Evolutionary conservation across 2,888 invertebrate genomes (phyloP).

Genomic region (Andrena camellia): DNA sequence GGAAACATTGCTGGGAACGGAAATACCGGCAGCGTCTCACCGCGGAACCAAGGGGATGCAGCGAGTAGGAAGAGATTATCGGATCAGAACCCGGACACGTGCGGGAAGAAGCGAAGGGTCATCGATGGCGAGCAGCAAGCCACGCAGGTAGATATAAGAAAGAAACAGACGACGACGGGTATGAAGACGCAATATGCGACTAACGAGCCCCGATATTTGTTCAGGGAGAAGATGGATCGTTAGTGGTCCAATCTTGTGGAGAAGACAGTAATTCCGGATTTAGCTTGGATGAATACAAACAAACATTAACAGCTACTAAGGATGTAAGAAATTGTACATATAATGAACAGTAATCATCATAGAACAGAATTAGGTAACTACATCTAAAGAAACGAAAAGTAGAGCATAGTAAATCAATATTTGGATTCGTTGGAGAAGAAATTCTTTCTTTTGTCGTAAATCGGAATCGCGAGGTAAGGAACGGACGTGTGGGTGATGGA

Average conservation of each 20-base stretch:
- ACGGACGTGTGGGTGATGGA: neutral
- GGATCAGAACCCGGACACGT: slow-evolving; percentile 72
- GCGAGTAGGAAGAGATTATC: slow-evolving; percentile 74
- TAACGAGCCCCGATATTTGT: neutral
- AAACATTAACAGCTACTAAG: slow-evolving; percentile 78
- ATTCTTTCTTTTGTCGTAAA: slow-evolving; percentile 28
- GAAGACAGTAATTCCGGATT: slow-evolving; percentile 83
- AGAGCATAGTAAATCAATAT: slow-evolving; percentile 58
- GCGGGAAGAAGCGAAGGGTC: slow-evolving; percentile 75
- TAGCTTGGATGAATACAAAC: slow-evolving; percentile 82
- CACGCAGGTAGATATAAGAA: slow-evolving; percentile 67
- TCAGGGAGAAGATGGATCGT: slow-evolving; percentile 77
- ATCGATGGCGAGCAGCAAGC: slow-evolving; percentile 74
- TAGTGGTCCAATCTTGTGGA: slow-evolving; percentile 80
- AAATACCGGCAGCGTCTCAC: slow-evolving; percentile 75
- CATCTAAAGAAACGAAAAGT: slow-evolving; percentile 34
- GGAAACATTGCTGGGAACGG: slow-evolving; percentile 77
- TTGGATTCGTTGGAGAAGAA: slow-evolving; percentile 40
- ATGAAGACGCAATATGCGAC: neutral
- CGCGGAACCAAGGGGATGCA: slow-evolving; percentile 73
- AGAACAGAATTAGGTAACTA: slow-evolving; percentile 60
- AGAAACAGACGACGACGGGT: neutral
- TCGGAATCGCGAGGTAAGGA: slow-evolving; percentile 43
- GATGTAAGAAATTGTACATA: slow-evolving; percentile 79
- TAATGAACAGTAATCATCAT: slow-evolving; percentile 63